These are phyloP conservation scores for Chelonia mydas DNA, from an alignment of 2,797 vertebrate genomes.

Conservation along the genomic window DNA sequence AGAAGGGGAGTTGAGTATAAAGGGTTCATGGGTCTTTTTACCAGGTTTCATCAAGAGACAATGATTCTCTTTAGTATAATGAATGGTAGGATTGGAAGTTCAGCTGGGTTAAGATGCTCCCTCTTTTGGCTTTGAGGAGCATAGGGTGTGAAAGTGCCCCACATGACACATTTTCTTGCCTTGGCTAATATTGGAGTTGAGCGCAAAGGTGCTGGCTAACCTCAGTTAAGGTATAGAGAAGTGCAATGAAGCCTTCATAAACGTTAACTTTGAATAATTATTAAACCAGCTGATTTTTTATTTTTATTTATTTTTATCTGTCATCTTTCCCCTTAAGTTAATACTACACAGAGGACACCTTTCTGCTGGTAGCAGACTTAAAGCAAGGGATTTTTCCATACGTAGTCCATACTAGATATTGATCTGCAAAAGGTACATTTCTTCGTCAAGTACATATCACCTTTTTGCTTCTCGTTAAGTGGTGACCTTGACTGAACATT, in stretches of 20 bases:
- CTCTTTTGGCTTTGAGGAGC: not conserved
- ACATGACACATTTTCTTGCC: not conserved
- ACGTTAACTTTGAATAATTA: not conserved
- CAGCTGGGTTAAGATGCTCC: not conserved
- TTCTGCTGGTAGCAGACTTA: not conserved
- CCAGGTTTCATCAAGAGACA: not conserved
- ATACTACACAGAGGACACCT: not conserved
- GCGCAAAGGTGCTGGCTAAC: not conserved
- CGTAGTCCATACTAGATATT: not conserved
- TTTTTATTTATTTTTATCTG: not conserved
- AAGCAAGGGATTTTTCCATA: not conserved
- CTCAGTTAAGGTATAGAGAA: not conserved
- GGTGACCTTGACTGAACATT: not conserved
- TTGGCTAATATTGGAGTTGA: not conserved
- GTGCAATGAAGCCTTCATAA: not conserved
- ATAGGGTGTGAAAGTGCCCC: not conserved
- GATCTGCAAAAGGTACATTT: constrained; percentile 10
- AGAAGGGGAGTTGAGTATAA: not conserved
- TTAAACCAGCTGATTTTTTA: accelerated
- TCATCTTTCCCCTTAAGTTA: not conserved
- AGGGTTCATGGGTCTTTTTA: not conserved
- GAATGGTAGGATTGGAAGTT: not conserved
- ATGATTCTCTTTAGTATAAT: not conserved
- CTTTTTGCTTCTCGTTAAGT: not conserved
- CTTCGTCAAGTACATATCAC: not conserved